Percentiles rank a stretch among this genome's conserved stretches.
Evolutionary conservation across 2,113 vertebrate genomes (phyloP).

Genomic region (Chionomys nivalis): DNA sequence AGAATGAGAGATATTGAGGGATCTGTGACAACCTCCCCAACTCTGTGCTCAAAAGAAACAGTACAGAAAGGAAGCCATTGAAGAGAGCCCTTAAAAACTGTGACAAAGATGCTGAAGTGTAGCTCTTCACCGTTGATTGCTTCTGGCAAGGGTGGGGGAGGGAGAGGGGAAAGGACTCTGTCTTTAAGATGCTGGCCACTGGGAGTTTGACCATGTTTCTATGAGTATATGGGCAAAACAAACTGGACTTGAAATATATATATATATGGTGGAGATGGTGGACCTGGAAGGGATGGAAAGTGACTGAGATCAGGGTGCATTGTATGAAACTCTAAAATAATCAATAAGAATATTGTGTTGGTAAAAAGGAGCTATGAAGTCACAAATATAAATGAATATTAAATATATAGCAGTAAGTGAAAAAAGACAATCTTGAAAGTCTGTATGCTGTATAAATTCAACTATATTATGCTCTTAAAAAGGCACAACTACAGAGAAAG

Average conservation of each 20-base stretch:
- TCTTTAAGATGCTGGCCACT: not conserved
- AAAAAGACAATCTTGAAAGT: not conserved
- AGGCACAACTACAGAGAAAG: not conserved
- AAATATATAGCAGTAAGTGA: too few species aligned
- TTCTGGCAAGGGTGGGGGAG: not conserved
- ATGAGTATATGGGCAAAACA: not conserved
- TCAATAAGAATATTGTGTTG: not conserved
- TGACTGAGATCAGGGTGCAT: not conserved
- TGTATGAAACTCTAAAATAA: not conserved
- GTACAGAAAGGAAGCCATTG: not conserved
- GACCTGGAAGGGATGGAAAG: not conserved
- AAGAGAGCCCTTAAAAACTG: not conserved
- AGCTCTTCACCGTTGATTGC: not conserved
- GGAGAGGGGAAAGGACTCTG: not conserved
- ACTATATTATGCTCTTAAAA: not conserved
- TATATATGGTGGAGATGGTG: too few species aligned
- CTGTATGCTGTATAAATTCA: not conserved
- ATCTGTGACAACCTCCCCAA: not conserved
- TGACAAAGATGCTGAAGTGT: not conserved
- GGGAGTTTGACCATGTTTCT: not conserved
- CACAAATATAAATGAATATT: not conserved
- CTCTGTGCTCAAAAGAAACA: not conserved
- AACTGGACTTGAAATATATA: too few species aligned
- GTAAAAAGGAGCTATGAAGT: not conserved
- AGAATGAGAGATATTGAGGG: not conserved